Percentiles rank a stretch among this genome's conserved stretches.
Evolutionary conservation across 2,888 invertebrate genomes (phyloP).

Genomic region (Craniophora ligustri): DNA sequence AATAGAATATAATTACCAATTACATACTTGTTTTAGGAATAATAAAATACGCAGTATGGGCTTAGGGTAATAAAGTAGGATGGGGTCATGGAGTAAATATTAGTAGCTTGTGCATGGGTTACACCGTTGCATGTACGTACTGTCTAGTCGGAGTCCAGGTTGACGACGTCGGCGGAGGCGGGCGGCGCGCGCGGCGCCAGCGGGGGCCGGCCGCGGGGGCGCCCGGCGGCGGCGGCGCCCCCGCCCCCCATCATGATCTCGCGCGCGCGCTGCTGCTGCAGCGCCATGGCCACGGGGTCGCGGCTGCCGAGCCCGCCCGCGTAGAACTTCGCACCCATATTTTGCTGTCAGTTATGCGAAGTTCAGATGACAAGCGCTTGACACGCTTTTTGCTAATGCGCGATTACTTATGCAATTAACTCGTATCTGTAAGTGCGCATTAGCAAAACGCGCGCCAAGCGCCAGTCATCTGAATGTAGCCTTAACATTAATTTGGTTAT

Average conservation of each 20-base stretch:
- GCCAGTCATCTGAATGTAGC: conserved; percentile 32
- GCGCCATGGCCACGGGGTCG: conserved; percentile 85
- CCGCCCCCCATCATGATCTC: conserved; percentile 80
- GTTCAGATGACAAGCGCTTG: conserved; percentile 43
- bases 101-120: too few relatives aligned
- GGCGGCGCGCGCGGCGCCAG: conserved; percentile 60
- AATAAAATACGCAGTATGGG: too few relatives aligned
- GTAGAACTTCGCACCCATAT: conserved; percentile 85
- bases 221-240: too few relatives aligned
- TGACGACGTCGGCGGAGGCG: conserved; percentile 68
- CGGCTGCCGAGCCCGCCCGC: conserved; percentile 86
- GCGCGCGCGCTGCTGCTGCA: conserved; percentile 83
- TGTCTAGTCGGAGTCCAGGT: conserved; percentile 78
- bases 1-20: neutral
- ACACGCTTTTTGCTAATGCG: conserved; percentile 40
- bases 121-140: too few relatives aligned
- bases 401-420: conserved; percentile 15
- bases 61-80: too few relatives aligned
- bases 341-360: conserved; percentile 40
- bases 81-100: too few relatives aligned
- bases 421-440: conserved; percentile 22
- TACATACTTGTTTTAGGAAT: neutral
- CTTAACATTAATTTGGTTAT: neutral
- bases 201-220: conserved; percentile 70
- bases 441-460: conserved; percentile 49